Evolutionary conservation across 2,797 vertebrate species (phyloP).

Genomic region (Clarias platycephalus): DNA sequence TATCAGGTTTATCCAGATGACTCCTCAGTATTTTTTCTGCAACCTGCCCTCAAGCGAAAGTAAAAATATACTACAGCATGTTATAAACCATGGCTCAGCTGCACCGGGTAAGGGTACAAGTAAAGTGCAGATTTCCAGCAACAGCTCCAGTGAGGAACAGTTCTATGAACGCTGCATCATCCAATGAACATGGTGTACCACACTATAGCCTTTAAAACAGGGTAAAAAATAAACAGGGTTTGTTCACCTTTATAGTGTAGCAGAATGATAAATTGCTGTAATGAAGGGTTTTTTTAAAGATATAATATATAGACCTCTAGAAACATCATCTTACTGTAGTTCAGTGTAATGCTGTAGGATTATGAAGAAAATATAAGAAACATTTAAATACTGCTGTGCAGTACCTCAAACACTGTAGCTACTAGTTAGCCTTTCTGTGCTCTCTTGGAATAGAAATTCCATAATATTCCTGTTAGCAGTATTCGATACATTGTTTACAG

Average conservation of each 20-base stretch:
- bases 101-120: constrained; percentile 44
- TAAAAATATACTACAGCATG: constrained; percentile 83
- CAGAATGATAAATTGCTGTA: background rate
- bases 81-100: constrained; percentile 63
- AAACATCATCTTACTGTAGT: background rate
- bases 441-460: background rate
- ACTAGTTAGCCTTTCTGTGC: constrained; percentile 21
- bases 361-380: background rate
- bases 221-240: background rate
- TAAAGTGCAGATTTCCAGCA: constrained; percentile 59
- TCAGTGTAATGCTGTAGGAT: background rate
- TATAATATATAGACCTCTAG: background rate
- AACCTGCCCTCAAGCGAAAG: constrained; percentile 90
- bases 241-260: background rate
- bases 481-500: background rate
- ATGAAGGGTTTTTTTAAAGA: constrained; percentile 1
- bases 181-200: constrained; percentile 71
- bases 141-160: constrained; percentile 51
- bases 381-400: constrained; percentile 49
- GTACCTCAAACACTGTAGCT: constrained; percentile 33
- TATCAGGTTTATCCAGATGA: constrained; percentile 81
- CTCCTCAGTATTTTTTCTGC: constrained; percentile 87
- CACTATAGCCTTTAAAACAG: background rate
- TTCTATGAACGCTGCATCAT: constrained; percentile 79
- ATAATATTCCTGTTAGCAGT: background rate